Evolutionary conservation across 2,888 invertebrate species (phyloP), one percentile per base, ranked within the genome.

Genomic region (Torymus tubicola): DNA sequence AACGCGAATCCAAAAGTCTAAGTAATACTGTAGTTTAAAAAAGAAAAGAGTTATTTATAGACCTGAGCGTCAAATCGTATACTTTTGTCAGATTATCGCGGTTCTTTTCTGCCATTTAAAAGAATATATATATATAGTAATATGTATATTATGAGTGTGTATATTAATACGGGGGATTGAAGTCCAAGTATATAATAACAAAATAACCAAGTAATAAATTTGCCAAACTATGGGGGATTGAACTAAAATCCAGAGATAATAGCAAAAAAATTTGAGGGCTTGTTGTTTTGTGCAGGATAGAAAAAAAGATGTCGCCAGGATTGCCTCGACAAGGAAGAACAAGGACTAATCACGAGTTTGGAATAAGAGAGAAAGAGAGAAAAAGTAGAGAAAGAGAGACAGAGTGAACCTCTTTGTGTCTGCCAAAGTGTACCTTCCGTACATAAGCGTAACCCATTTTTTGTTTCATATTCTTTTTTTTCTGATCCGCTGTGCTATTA

Each of bases 231-330:
- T 42, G 42, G 50, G 5, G 52, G 42, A 58, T 31, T 42, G 31
- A 31, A 55, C 67, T 65, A 21, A 42, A 53, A 77, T 21, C 21
- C n/a, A 67, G 68, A 31, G 24, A 42, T 42, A 58, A 52, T 14
- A 64, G 16, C 31, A 50, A 60, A 53, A 73, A 67, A 71, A n/a
- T 76, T 75, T 70, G 65, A 80, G 71, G 71, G 55, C 31, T 76
- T 76, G 21, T 80, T 80, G 63, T 89, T 86, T 87, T 89, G 87
- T 88, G 87, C 88, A 88, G 88, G 88, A 86, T 84, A 87, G 86
- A 84, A 75, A 71, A 75, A 87, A 86, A 86, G 85, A 85, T 82
- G 85, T 83, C 85, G 85, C 85, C 85, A 85, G 85, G 85, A 85
- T 85, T 87, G 85, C 84, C 82, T 87, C 86, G 85, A 83, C 86